Conservation (phyloP, 2,888 invertebrate genomes). For the Trissoscelio sp. region DNA sequence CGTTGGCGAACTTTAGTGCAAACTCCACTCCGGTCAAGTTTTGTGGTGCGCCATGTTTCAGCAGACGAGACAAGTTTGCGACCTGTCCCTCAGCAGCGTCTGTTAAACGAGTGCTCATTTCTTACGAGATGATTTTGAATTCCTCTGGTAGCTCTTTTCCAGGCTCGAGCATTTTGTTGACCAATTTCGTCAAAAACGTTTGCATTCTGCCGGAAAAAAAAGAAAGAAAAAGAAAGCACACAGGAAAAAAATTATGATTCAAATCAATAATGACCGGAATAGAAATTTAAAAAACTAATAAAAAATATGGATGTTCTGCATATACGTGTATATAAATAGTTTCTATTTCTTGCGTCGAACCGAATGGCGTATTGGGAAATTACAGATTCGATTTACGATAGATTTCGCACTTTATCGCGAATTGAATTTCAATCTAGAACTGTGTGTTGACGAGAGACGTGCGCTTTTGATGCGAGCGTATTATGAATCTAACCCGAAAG, state of each 20-base stretch:
- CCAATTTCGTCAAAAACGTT: constrained; percentile 41
- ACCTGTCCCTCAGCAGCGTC: constrained; percentile 50
- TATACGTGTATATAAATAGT: constrained; percentile 30
- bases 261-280: background rate
- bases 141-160: constrained; percentile 16
- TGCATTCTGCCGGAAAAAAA: background rate
- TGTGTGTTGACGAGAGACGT: constrained; percentile 60
- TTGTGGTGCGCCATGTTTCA: constrained; percentile 65
- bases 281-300: constrained; percentile 1
- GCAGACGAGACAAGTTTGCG: constrained; percentile 67
- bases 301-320: constrained; percentile 16
- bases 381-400: constrained; percentile 69
- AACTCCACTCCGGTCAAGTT: constrained; percentile 67
- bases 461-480: constrained; percentile 60
- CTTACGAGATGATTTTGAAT: constrained; percentile 47
- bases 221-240: background rate
- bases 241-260: background rate
- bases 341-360: constrained; percentile 38
- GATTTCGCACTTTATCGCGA: constrained; percentile 63
- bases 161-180: constrained; percentile 38
- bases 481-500: constrained; percentile 63
- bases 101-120: constrained; percentile 62
- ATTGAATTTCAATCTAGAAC: constrained; percentile 67
- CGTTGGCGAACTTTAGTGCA: constrained; percentile 58
- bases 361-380: constrained; percentile 56